Conservation (phyloP, 1,140 invertebrate species). For the Bombus haemorrhoidalis region DNA sequence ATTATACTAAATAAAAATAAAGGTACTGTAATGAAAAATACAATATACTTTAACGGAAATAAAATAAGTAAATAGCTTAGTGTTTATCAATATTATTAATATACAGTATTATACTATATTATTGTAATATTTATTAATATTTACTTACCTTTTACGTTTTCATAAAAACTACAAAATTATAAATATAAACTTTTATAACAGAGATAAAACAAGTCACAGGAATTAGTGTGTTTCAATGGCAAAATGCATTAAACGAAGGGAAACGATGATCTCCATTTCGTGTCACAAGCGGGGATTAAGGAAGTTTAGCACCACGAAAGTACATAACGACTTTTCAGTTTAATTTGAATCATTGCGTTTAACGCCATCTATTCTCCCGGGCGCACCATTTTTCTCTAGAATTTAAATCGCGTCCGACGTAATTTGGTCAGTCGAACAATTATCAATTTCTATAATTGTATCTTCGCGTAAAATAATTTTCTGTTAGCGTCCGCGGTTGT, state of each 20-base stretch:
- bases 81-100: neutral
- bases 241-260: neutral
- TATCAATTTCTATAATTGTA: neutral
- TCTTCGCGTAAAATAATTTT: neutral
- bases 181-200: neutral
- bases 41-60: neutral
- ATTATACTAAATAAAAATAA: neutral
- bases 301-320: neutral
- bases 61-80: neutral
- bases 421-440: neutral
- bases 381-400: slow-evolving; percentile 10
- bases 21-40: neutral
- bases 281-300: neutral
- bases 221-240: neutral
- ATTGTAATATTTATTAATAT: neutral
- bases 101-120: too few species aligned
- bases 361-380: slow-evolving; percentile 44
- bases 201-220: neutral
- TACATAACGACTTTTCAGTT: slow-evolving; percentile 61
- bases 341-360: slow-evolving; percentile 41
- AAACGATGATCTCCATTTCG: slow-evolving; percentile 35
- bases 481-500: too few species aligned
- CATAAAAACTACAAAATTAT: neutral
- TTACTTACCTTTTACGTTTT: slow-evolving; percentile 1
- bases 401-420: neutral